Conservation (phyloP, 1,140 invertebrate species). For the Adelges cooleyi region DNA sequence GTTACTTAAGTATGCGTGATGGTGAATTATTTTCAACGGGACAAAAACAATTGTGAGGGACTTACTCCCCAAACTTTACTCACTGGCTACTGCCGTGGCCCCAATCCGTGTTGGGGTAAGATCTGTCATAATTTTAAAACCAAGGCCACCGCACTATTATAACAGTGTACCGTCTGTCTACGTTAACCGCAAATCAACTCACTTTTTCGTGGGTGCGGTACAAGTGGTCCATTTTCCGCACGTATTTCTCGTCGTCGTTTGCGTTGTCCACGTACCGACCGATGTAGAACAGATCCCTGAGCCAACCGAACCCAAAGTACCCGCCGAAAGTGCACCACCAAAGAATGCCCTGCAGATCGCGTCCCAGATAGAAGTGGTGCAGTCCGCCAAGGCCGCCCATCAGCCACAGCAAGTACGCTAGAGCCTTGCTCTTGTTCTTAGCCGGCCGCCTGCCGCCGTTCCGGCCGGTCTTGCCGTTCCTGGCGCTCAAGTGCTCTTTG, state of each 20-base stretch:
- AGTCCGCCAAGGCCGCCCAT: constrained; percentile 75
- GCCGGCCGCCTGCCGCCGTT: neutral
- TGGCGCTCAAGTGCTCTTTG: neutral
- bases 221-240: constrained; percentile 51
- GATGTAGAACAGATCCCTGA: constrained; percentile 73
- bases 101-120: too few species aligned
- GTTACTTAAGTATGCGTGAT: too few species aligned
- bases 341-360: constrained; percentile 82
- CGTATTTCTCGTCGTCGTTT: constrained; percentile 62
- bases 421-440: constrained; percentile 51
- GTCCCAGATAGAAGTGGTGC: constrained; percentile 79
- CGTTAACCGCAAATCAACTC: constrained; percentile 34
- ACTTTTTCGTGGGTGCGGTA: constrained; percentile 54
- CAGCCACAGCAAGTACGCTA: constrained; percentile 73
- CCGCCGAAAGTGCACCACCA: constrained; percentile 79
- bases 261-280: constrained; percentile 76
- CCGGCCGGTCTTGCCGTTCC: neutral
- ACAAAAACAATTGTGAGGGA: too few species aligned
- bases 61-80: too few species aligned
- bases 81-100: too few species aligned
- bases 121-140: too few species aligned
- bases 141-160: too few species aligned
- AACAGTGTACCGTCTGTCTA: too few species aligned
- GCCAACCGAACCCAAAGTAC: constrained; percentile 72
- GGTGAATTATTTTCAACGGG: too few species aligned